phyloP scores from a whole-genome alignment of 2,113 vertebrate genomes.

The Pogonocichla stellata region DNA sequence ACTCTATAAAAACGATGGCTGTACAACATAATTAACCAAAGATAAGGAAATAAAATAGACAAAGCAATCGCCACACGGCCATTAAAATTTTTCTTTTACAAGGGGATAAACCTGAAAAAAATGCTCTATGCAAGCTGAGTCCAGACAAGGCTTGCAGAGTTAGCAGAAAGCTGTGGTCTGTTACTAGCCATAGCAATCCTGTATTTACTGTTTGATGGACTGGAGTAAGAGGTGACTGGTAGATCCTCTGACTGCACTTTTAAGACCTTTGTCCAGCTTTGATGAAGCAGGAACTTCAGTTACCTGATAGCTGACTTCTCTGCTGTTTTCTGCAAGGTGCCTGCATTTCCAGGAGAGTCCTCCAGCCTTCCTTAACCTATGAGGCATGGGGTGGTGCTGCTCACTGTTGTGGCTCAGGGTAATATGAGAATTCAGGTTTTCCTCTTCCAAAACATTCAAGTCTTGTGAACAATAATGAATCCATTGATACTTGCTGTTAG shows the following conservation, averaged over 20 bases:
- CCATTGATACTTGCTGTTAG: background rate
- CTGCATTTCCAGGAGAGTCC: background rate
- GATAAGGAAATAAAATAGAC: background rate
- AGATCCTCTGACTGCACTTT: background rate
- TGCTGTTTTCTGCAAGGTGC: background rate
- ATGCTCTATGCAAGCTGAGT: background rate
- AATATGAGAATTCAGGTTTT: background rate
- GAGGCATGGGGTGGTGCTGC: background rate
- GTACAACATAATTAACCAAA: background rate
- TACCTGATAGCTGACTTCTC: background rate
- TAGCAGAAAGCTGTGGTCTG: background rate
- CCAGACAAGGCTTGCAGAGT: background rate
- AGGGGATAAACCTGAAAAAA: background rate
- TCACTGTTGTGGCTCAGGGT: background rate
- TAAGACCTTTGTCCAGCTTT: background rate
- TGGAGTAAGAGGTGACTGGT: background rate
- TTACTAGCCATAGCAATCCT: background rate
- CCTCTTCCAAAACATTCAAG: background rate
- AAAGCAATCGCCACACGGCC: fast-evolving
- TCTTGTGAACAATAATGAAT: background rate
- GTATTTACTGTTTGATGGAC: background rate
- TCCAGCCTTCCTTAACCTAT: background rate
- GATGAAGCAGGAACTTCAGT: background rate
- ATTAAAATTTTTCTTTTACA: background rate
- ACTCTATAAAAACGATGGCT: background rate